Percentiles rank a stretch among this genome's conserved stretches.
These are phyloP conservation scores for Diaperis boleti DNA, from an alignment of 2,888 invertebrate species.

Conservation along the genomic window DNA sequence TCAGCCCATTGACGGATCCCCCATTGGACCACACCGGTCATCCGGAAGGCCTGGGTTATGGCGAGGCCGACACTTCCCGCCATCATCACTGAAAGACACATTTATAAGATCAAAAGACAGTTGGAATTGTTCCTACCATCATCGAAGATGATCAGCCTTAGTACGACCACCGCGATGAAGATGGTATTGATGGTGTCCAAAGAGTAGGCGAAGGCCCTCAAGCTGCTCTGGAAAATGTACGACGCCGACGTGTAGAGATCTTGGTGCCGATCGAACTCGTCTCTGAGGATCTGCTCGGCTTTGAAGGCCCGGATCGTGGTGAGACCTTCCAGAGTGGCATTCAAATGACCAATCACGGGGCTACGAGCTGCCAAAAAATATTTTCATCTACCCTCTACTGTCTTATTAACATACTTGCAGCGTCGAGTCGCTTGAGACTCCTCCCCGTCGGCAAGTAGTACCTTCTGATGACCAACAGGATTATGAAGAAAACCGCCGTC, in stretches of 20 bases:
- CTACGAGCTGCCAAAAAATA: conserved; percentile 57
- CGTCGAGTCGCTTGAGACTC: conserved; percentile 78
- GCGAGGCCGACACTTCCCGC: conserved; percentile 78
- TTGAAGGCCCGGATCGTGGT: conserved; percentile 60
- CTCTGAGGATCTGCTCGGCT: conserved; percentile 55
- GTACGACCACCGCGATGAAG: conserved; percentile 46
- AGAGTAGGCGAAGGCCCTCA: conserved; percentile 58
- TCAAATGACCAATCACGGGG: conserved; percentile 62
- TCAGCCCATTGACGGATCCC: conserved; percentile 87
- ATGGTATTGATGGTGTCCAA: conserved; percentile 55
- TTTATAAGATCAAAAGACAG: neutral
- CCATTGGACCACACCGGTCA: conserved; percentile 77
- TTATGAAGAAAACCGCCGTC: conserved; percentile 73
- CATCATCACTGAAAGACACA: conserved; percentile 52
- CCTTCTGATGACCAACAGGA: conserved; percentile 73
- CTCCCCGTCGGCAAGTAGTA: conserved; percentile 81
- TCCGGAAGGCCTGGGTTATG: conserved; percentile 82
- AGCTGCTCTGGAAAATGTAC: conserved; percentile 56
- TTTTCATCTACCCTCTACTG: neutral
- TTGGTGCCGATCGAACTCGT: conserved; percentile 61
- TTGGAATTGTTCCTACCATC: conserved; percentile 52
- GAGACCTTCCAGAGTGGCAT: conserved; percentile 62
- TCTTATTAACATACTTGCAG: too few relatives aligned
- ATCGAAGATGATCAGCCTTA: conserved; percentile 50
- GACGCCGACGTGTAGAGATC: conserved; percentile 60